These are phyloP conservation scores for Calcarius lapponicus DNA, from an alignment of 2,797 vertebrate genomes.

Conservation along the genomic window DNA sequence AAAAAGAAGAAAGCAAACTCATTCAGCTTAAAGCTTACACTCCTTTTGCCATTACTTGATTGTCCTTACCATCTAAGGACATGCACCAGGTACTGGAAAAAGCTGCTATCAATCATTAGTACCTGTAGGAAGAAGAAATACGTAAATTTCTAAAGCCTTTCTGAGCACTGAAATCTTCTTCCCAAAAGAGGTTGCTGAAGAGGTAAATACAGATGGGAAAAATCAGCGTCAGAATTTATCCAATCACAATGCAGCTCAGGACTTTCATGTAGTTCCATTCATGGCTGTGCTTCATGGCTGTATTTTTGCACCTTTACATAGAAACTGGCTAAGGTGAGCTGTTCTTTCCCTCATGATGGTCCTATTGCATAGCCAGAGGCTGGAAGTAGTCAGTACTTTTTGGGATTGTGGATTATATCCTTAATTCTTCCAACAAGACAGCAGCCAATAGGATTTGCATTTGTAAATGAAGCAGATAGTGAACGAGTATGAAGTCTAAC, in stretches of 20 bases:
- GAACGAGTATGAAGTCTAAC: not conserved
- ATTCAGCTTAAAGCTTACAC: not conserved
- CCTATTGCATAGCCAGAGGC: not conserved
- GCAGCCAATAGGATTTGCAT: not conserved
- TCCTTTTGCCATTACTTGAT: not conserved
- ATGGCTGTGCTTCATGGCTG: not conserved
- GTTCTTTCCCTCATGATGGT: not conserved
- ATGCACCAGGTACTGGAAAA: not conserved
- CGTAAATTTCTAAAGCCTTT: not conserved
- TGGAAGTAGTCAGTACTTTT: not conserved
- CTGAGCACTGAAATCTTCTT: not conserved
- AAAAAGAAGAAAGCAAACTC: not conserved
- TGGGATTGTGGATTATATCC: not conserved
- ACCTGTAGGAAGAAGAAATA: not conserved
- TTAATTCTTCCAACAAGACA: not conserved
- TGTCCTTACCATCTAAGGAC: not conserved
- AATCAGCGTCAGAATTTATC: not conserved
- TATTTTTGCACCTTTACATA: not conserved
- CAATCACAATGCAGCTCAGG: not conserved
- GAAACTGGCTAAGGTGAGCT: not conserved
- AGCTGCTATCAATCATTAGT: not conserved
- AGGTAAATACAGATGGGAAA: not conserved
- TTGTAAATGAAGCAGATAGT: not conserved
- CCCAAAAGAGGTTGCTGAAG: not conserved
- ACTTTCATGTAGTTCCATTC: not conserved